These are phyloP conservation scores for Macrostomum lignano DNA, from an alignment of 1,140 invertebrate species.

Conservation along the genomic window DNA sequence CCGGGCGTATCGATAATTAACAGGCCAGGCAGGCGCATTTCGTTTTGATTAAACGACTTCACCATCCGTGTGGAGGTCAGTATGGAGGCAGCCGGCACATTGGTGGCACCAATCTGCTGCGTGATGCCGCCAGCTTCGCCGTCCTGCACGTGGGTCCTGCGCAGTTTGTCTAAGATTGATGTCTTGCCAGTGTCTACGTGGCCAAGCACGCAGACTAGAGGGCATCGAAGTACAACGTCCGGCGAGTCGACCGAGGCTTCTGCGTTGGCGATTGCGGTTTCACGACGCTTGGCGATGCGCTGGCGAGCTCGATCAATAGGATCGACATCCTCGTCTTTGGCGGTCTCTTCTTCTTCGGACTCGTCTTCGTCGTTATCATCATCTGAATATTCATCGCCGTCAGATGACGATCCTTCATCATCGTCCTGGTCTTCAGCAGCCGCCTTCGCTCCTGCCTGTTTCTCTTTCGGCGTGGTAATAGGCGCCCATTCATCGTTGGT, in stretches of 20 bases:
- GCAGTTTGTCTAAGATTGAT: conserved; percentile 63
- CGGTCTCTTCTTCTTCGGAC: conserved; percentile 3
- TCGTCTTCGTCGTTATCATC: conserved; percentile 32
- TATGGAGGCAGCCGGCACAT: conserved; percentile 85
- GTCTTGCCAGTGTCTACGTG: conserved; percentile 99
- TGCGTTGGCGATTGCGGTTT: not conserved
- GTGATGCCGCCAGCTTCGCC: conserved; percentile 97
- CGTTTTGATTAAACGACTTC: conserved; percentile 47
- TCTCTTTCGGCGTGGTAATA: too few relatives aligned
- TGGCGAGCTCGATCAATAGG: conserved; percentile 5
- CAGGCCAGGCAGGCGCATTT: conserved; percentile 68
- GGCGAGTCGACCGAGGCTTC: conserved; percentile 6
- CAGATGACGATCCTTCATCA: conserved; percentile 3
- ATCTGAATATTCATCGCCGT: too few relatives aligned
- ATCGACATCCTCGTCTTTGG: conserved; percentile 2
- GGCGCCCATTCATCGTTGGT: too few relatives aligned
- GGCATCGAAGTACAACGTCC: conserved; percentile 26
- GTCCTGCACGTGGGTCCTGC: conserved; percentile 49
- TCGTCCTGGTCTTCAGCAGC: not conserved
- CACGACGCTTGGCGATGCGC: not conserved
- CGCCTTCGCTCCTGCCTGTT: too few relatives aligned
- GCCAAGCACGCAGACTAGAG: conserved; percentile 91
- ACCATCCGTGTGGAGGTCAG: conserved; percentile 73
- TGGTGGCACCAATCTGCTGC: conserved; percentile 95
- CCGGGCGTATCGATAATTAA: conserved; percentile 97